phyloP scores from a whole-genome alignment of 2,113 vertebrate genomes.

The Ginglymostoma cirratum region DNA sequence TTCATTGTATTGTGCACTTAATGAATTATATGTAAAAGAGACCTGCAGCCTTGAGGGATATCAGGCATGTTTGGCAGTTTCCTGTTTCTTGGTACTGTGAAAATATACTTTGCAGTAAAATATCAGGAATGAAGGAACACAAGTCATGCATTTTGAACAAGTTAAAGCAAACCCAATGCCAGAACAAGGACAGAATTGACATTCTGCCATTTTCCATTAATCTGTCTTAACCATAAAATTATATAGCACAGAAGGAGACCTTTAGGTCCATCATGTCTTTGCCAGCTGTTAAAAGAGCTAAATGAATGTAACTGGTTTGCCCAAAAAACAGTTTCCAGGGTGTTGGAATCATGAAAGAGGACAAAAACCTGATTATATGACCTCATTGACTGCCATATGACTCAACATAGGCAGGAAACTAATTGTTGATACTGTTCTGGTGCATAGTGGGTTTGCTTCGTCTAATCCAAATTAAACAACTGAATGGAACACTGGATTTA shows the following conservation, averaged over 20 bases:
- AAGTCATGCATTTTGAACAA: not conserved
- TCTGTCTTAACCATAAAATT: not conserved
- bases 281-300: not conserved
- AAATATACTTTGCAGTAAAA: not conserved
- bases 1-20: conserved; percentile 17
- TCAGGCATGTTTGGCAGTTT: not conserved
- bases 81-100: conserved; percentile 14
- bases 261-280: not conserved
- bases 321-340: not conserved
- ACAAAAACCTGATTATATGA: not conserved
- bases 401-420: not conserved
- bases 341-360: not conserved
- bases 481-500: too few species aligned
- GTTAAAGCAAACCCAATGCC: not conserved
- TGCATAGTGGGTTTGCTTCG: not conserved
- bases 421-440: not conserved
- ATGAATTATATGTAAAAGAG: not conserved
- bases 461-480: not conserved
- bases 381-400: not conserved
- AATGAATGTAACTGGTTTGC: not conserved
- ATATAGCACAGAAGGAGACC: not conserved
- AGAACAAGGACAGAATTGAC: not conserved
- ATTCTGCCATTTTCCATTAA: not conserved
- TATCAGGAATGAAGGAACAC: not conserved
- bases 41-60: conserved; percentile 13